These are phyloP conservation scores for Heliconius aoede DNA, from an alignment of 2,888 invertebrate genomes.

Conservation along the genomic window DNA sequence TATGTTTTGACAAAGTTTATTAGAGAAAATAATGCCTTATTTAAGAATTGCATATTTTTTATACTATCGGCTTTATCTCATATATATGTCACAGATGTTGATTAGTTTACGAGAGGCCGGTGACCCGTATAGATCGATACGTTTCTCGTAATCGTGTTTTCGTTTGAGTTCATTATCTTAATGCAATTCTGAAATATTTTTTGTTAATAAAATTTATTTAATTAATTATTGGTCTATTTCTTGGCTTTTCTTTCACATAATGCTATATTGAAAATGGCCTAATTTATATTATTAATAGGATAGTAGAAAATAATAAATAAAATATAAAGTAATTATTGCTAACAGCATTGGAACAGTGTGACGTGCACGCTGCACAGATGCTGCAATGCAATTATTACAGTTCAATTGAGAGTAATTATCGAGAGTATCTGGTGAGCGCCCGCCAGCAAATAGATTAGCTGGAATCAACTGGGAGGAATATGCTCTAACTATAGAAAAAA, in stretches of 20 bases:
- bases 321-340: background rate
- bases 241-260: too few relatives aligned
- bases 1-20: too few relatives aligned
- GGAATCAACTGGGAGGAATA: conserved; percentile 24
- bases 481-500: background rate
- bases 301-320: conserved; percentile 3
- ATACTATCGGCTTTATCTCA: too few relatives aligned
- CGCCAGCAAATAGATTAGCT: conserved; percentile 25
- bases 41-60: too few relatives aligned
- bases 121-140: conserved; percentile 15
- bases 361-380: background rate
- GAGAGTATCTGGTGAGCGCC: conserved; percentile 30
- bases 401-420: conserved; percentile 32
- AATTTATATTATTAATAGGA: background rate
- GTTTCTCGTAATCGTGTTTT: background rate
- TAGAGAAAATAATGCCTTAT: too few relatives aligned
- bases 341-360: background rate
- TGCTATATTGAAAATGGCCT: too few relatives aligned
- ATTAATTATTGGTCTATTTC: too few relatives aligned
- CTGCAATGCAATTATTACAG: conserved; percentile 20
- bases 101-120: conserved; percentile 4
- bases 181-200: background rate
- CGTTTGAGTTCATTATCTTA: background rate
- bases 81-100: background rate
- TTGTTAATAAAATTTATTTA: too few relatives aligned